Conservation (phyloP, 2,888 invertebrate species). For the Willowsia nigromaculata region DNA sequence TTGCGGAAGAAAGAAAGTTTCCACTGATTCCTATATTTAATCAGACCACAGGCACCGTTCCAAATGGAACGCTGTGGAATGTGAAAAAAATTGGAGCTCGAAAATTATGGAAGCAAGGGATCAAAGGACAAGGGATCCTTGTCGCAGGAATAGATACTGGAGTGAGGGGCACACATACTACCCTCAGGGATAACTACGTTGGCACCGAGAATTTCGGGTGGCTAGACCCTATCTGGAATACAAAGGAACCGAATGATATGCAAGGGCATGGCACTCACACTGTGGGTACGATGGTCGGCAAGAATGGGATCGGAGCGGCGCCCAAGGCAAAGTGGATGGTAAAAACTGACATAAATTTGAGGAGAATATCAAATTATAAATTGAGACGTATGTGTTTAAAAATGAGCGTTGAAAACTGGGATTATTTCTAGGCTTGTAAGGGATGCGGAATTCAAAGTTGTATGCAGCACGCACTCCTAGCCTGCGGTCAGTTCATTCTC, state of each 20-base stretch:
- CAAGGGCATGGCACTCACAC: constrained; percentile 54
- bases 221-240: constrained; percentile 49
- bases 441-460: constrained; percentile 5
- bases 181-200: constrained; percentile 49
- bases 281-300: constrained; percentile 8
- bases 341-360: not conserved
- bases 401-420: too few relatives aligned
- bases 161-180: constrained; percentile 13
- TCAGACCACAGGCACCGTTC: not conserved
- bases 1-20: constrained; percentile 20
- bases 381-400: not conserved
- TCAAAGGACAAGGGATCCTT: constrained; percentile 41
- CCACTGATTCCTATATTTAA: constrained; percentile 37
- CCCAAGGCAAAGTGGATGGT: constrained; percentile 56
- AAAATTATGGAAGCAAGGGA: constrained; percentile 41
- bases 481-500: constrained; percentile 65
- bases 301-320: constrained; percentile 48
- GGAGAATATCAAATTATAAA: not conserved
- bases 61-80: constrained; percentile 51
- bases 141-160: constrained; percentile 62
- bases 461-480: constrained; percentile 51
- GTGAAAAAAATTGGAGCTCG: constrained; percentile 35
- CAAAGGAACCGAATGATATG: constrained; percentile 30
- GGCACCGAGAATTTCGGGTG: constrained; percentile 45
- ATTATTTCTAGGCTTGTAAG: constrained; percentile 24